A percentile compares a stretch with the other conserved stretches of the same genome.
phyloP scores from a whole-genome alignment of 2,113 vertebrate species.

The Charina bottae region DNA sequence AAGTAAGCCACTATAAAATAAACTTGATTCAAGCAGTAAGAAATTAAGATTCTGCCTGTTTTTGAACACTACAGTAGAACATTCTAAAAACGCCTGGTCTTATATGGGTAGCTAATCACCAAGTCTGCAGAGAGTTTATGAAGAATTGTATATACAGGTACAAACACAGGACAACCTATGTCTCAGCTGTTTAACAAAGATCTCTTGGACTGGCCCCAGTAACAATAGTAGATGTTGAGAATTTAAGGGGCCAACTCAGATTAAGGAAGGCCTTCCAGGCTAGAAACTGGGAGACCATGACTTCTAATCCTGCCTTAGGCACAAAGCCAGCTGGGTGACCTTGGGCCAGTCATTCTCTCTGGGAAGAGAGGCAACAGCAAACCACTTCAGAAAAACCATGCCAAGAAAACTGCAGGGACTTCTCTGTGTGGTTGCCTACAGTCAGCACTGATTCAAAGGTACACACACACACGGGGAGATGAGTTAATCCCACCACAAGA shows the following conservation, averaged over 20 bases:
- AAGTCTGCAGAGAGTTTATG: neutral
- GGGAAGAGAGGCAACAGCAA: neutral
- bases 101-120: neutral
- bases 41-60: neutral
- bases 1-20: neutral
- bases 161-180: neutral
- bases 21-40: neutral
- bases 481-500: neutral
- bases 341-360: neutral
- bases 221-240: neutral
- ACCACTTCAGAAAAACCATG: neutral
- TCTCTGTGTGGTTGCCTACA: neutral
- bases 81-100: neutral
- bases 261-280: neutral
- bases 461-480: neutral
- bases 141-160: neutral
- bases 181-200: neutral
- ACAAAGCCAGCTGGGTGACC: neutral
- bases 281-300: neutral
- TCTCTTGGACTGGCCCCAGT: neutral
- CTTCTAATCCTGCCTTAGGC: neutral
- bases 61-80: neutral
- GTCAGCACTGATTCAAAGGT: neutral
- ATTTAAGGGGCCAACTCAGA: neutral
- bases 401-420: neutral